These are phyloP conservation scores for Chelon auratus DNA, from an alignment of 2,797 vertebrate species.

Conservation along the genomic window DNA sequence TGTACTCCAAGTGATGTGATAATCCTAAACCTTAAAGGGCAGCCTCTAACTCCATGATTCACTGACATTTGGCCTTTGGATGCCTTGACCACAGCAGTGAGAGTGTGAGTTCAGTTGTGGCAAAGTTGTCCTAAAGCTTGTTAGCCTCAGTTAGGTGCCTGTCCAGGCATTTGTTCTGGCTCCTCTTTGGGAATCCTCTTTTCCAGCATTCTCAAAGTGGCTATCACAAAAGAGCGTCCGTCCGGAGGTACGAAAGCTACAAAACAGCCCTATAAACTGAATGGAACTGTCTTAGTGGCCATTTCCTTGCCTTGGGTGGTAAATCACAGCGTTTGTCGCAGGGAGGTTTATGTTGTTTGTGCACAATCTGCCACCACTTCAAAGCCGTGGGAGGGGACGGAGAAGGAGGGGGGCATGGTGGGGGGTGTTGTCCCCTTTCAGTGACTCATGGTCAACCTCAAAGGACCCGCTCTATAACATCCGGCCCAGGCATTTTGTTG, in stretches of 20 bases:
- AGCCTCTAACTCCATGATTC: neutral
- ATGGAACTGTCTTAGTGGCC: slow-evolving; percentile 69
- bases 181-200: slow-evolving; percentile 66
- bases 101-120: slow-evolving; percentile 14
- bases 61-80: slow-evolving; percentile 14
- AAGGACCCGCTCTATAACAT: slow-evolving; percentile 58
- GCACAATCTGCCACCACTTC: slow-evolving; percentile 82
- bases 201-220: slow-evolving; percentile 70
- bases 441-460: slow-evolving; percentile 74
- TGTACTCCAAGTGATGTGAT: neutral
- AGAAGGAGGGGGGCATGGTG: slow-evolving; percentile 22
- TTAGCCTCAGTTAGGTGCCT: slow-evolving; percentile 34
- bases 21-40: neutral
- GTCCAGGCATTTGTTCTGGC: slow-evolving; percentile 55
- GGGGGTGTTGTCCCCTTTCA: slow-evolving; percentile 61
- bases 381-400: slow-evolving; percentile 73
- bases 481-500: slow-evolving; percentile 59
- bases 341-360: slow-evolving; percentile 81
- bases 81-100: slow-evolving; percentile 12
- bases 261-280: slow-evolving; percentile 80
- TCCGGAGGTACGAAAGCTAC: slow-evolving; percentile 75
- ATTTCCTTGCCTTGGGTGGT: slow-evolving; percentile 78
- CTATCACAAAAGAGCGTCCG: slow-evolving; percentile 76
- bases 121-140: slow-evolving; percentile 27
- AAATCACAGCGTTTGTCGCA: slow-evolving; percentile 76